Evolutionary conservation across 2,797 vertebrate genomes (phyloP).

Genomic region (Champsocephalus esox): DNA sequence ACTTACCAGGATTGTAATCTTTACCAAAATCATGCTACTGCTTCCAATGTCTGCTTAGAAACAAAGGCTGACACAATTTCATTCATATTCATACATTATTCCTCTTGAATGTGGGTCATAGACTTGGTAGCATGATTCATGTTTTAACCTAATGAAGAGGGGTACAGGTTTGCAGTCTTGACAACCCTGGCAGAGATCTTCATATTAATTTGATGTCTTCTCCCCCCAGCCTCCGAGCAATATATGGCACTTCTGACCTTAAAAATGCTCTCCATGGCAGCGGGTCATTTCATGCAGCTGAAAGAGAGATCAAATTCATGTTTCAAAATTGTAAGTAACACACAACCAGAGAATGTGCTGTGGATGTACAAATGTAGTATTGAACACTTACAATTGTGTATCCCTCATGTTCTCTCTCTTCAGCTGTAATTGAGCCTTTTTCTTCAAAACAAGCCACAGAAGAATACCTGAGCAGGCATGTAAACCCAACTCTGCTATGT

Average conservation of each 20-base stretch:
- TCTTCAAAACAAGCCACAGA: constrained; percentile 83
- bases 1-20: not conserved
- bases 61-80: not conserved
- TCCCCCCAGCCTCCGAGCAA: constrained; percentile 91
- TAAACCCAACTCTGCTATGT: constrained; percentile 88
- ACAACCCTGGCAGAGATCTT: not conserved
- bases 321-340: constrained; percentile 91
- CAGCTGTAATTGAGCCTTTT: constrained; percentile 89
- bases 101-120: not conserved
- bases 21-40: not conserved
- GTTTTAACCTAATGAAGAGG: not conserved
- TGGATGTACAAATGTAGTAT: not conserved
- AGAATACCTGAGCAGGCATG: constrained; percentile 89
- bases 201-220: constrained; percentile 2
- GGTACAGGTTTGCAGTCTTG: constrained; percentile 6
- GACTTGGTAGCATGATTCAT: not conserved
- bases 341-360: not conserved
- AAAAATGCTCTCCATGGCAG: constrained; percentile 95
- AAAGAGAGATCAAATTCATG: constrained; percentile 93
- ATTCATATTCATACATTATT: not conserved
- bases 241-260: constrained; percentile 92
- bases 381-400: not conserved
- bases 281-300: constrained; percentile 85
- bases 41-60: not conserved
- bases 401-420: constrained; percentile 38